Conservation (phyloP, 1,140 invertebrate genomes). For the Leptonema lineaticorne region DNA sequence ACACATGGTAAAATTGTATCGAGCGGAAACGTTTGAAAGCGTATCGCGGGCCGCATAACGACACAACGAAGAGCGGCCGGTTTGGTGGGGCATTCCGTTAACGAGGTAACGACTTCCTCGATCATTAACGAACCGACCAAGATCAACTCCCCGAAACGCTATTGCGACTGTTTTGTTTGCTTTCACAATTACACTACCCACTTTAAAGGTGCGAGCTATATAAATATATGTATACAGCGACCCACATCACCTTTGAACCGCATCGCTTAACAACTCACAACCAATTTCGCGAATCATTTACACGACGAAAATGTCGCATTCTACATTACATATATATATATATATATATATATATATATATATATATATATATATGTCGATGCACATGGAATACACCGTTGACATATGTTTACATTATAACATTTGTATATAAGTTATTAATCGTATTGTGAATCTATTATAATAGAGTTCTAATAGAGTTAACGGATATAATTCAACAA, state of each 20-base stretch:
- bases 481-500: no score
- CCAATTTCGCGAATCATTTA: not conserved
- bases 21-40: not conserved
- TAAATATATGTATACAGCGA: not conserved
- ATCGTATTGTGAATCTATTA: no score
- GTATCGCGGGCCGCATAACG: not conserved
- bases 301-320: not conserved
- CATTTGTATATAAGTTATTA: no score
- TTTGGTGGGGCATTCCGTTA: not conserved
- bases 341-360: no score
- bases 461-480: no score
- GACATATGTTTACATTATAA: no score
- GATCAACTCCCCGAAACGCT: conserved; percentile 4
- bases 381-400: no score
- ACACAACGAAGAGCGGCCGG: not conserved
- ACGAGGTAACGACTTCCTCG: conserved; percentile 4
- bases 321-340: no score
- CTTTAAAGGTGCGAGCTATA: not conserved
- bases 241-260: conserved; percentile 15
- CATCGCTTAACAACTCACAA: not conserved
- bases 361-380: no score
- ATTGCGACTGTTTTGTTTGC: not conserved
- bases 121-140: conserved; percentile 13
- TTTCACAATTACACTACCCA: not conserved
- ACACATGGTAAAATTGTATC: no score